Evolutionary conservation across 2,888 invertebrate species (phyloP).

Genomic region (Kuschelorhynchus macadamiae): DNA sequence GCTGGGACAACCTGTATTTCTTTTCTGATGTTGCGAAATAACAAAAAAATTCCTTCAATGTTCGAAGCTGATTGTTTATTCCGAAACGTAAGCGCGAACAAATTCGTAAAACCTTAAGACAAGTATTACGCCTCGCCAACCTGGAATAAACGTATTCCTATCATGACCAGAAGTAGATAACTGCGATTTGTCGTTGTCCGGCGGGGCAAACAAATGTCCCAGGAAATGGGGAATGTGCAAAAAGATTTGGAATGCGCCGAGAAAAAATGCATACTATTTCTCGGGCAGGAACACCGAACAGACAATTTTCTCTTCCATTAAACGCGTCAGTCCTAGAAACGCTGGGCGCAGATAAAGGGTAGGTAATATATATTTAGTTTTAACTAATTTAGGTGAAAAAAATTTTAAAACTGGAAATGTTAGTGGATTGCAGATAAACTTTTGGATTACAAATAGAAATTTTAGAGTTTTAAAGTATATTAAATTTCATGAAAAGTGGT

Average conservation of each 20-base stretch:
- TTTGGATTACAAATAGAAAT: no score
- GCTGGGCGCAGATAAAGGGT: conserved; percentile 19
- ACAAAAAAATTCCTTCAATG: no score
- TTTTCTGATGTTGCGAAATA: no score
- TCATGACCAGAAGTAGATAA: conserved; percentile 68
- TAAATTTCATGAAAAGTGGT: no score
- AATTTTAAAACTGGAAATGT: no score
- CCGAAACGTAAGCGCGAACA: no score
- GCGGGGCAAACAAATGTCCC: conserved; percentile 61
- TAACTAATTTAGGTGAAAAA: no score
- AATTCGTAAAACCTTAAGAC: background rate
- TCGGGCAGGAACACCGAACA: conserved; percentile 61
- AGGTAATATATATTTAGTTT: no score
- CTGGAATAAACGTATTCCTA: conserved; percentile 63
- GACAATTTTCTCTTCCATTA: conserved; percentile 71
- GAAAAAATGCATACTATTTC: conserved; percentile 66
- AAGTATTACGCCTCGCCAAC: conserved; percentile 13
- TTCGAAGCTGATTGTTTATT: no score
- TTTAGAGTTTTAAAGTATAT: no score
- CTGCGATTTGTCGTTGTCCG: conserved; percentile 69
- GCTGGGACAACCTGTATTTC: no score
- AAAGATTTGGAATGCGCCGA: conserved; percentile 66
- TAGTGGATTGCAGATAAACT: no score
- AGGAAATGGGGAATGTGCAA: conserved; percentile 67
- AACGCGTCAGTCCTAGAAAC: conserved; percentile 64